A percentile compares a stretch with the other conserved stretches of the same genome.
Conservation (phyloP, 2,888 invertebrate species). For the Brachyptera putata region DNA sequence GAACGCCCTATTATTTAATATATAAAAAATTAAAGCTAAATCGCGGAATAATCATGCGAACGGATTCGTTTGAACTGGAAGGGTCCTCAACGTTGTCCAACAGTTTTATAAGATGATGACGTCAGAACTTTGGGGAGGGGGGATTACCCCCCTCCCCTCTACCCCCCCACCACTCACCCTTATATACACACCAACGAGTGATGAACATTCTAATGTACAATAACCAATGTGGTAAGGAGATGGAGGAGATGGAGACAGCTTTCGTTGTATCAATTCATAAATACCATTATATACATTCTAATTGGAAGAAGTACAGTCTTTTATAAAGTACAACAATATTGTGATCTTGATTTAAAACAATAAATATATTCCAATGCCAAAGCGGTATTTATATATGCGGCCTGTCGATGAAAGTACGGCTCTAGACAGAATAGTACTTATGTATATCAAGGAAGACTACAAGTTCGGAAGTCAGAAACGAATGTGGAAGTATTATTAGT, state of each 20-base stretch:
- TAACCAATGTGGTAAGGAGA: not conserved
- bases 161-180: not conserved
- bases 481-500: too few relatives aligned
- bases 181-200: not conserved
- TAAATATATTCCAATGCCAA: constrained; percentile 1
- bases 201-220: not conserved
- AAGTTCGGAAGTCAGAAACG: too few relatives aligned
- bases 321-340: not conserved
- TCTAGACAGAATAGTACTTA: too few relatives aligned
- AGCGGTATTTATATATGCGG: not conserved
- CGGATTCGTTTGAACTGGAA: constrained; percentile 20
- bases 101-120: constrained; percentile 22
- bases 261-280: too few relatives aligned
- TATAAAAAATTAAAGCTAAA: not conserved
- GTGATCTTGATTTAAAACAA: not conserved
- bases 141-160: not conserved
- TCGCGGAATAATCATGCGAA: not conserved
- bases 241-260: not conserved
- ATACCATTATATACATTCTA: too few relatives aligned
- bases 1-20: constrained; percentile 5
- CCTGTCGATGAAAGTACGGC: not conserved
- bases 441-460: too few relatives aligned
- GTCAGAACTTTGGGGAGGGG: not conserved
- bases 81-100: constrained; percentile 19
- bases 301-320: too few relatives aligned